A percentile compares a stretch with the other conserved stretches of the same genome.
Conservation (phyloP, 2,888 invertebrate genomes). For the Drosophila algonquin region DNA sequence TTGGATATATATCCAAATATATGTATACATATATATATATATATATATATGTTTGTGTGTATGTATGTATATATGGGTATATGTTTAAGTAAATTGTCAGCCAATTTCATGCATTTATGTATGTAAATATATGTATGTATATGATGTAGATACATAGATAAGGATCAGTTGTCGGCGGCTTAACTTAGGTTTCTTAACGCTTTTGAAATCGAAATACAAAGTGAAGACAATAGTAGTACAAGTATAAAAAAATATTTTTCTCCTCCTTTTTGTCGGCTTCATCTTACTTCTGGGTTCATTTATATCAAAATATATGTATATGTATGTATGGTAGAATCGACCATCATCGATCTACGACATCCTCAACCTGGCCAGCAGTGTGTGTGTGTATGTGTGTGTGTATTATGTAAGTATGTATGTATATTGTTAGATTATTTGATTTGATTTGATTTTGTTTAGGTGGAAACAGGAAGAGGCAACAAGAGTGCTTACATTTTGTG, state of each 20-base stretch:
- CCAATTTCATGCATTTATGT: slow-evolving; percentile 6
- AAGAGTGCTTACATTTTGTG: slow-evolving; percentile 1
- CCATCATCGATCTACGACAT: slow-evolving; percentile 30
- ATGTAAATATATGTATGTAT: slow-evolving; percentile 8
- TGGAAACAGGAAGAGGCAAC: slow-evolving; percentile 45
- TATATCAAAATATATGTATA: slow-evolving; percentile 15
- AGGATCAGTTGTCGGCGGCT: slow-evolving; percentile 21
- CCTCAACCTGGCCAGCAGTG: slow-evolving; percentile 46
- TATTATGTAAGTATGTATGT: too few relatives aligned
- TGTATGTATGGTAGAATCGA: background rate
- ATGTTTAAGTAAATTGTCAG: background rate
- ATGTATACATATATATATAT: slow-evolving; percentile 17
- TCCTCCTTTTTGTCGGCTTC: background rate
- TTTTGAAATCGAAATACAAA: slow-evolving; percentile 21
- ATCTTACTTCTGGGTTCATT: slow-evolving; percentile 5
- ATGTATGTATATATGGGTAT: slow-evolving; percentile 1
- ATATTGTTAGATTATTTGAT: slow-evolving; percentile 4
- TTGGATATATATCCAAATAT: slow-evolving; percentile 15
- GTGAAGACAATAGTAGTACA: slow-evolving; percentile 29
- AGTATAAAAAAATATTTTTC: slow-evolving; percentile 38
- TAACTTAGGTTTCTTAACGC: slow-evolving; percentile 7
- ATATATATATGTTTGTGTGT: slow-evolving; percentile 11
- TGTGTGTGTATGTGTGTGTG: slow-evolving; percentile 32
- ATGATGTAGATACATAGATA: background rate
- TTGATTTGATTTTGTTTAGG: slow-evolving; percentile 12